Base-by-base conservation (phyloP, 2,113 vertebrate genomes). In the Ranitomeya variabilis region DNA sequence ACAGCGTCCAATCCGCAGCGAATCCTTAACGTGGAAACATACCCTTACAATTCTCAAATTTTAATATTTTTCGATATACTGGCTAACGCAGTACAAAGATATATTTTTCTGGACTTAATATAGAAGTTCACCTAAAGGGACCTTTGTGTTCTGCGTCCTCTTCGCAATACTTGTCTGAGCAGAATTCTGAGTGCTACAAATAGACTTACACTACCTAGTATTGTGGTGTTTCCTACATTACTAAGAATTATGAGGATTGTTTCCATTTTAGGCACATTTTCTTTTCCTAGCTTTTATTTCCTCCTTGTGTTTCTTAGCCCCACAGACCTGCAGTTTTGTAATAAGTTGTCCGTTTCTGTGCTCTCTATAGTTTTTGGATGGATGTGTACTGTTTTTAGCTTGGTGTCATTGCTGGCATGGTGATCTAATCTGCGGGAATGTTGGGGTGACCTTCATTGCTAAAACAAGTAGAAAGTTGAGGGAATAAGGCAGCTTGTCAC, bases 371-470 rank as follows among this genome's bases (percentile, higher is more conserved):
- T 45, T 74, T 86, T 76, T 37, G 69, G 84, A 57, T 76, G 23
- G 69, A 57, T 74, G 51, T 37, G 83, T 74, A 45, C 66, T 85
- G 66, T 51, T 85, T 85, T 81, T 81, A 81, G 83, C 52, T 26
- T 73, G 51, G 64, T 85, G 83, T 85, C 19, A 85, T n/a, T 74
- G 83, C 69, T 55, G 66, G 88, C 88, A 85, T 83, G 80, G 6
- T 4, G 67, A 81, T 87, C 87, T 82, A 31, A 90, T 90, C 86
- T 90, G 59, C 87, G 92, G 90, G 89, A 91, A 86, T 86, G 86
- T 19, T 23, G 73, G 86, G 0, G 14, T 7, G 90, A 85, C 89
- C 90, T 91, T 86, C 23, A 74, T 60, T 80, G 66, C 54, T 51
- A 3, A 6, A 83, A 79, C 52, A 81, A 83, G 12, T 81, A 71